These are phyloP conservation scores for Conchocele bisecta DNA, from an alignment of 2,888 invertebrate species.

Conservation along the genomic window DNA sequence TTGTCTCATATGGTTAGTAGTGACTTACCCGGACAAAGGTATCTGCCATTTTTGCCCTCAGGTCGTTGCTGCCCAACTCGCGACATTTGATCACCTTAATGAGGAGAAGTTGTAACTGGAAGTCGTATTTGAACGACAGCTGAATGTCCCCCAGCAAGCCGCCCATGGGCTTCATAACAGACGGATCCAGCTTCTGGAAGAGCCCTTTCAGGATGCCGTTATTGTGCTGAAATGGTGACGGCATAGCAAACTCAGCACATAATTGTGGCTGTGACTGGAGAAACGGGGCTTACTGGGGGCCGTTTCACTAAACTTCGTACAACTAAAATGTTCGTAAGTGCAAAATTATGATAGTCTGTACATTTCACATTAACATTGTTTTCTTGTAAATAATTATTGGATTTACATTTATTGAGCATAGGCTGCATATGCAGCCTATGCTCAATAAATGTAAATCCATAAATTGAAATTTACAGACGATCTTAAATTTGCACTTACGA, in stretches of 20 bases:
- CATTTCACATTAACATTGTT: no score
- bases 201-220: slow-evolving; percentile 76
- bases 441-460: no score
- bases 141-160: slow-evolving; percentile 73
- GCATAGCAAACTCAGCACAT: background rate
- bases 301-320: no score
- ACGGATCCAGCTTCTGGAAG: slow-evolving; percentile 78
- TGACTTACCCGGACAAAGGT: slow-evolving; percentile 77
- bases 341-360: no score
- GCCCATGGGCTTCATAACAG: slow-evolving; percentile 69
- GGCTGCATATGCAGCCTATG: no score
- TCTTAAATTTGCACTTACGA: no score
- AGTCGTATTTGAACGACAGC: slow-evolving; percentile 78
- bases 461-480: no score
- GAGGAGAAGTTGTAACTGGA: slow-evolving; percentile 68
- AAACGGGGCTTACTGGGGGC: no score
- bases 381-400: no score
- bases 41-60: slow-evolving; percentile 75
- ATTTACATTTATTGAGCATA: no score
- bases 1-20: no score
- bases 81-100: slow-evolving; percentile 78
- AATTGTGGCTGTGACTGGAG: background rate
- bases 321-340: no score
- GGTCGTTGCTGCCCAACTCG: slow-evolving; percentile 71
- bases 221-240: slow-evolving; percentile 67